These are phyloP conservation scores for Sinocyclocheilus anophthalmus DNA, from an alignment of 2,113 vertebrate species.

Conservation along the genomic window DNA sequence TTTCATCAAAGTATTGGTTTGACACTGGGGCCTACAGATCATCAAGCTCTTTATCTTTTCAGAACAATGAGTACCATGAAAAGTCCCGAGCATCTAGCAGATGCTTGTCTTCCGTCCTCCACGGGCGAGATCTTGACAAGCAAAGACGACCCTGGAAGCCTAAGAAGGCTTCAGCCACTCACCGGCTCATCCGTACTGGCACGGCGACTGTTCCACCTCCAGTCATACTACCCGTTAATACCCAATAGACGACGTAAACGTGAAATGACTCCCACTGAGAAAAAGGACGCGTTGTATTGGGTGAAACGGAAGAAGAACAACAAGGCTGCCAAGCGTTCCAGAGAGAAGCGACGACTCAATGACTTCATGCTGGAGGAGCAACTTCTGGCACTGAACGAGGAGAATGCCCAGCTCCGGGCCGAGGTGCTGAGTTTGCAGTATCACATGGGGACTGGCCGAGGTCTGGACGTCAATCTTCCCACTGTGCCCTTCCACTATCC, in stretches of 20 bases:
- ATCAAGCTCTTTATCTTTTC: neutral
- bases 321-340: constrained; percentile 72
- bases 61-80: constrained; percentile 56
- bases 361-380: constrained; percentile 73
- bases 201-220: constrained; percentile 41
- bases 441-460: constrained; percentile 41
- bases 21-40: neutral
- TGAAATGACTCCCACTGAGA: constrained; percentile 67
- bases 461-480: neutral
- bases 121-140: constrained; percentile 42
- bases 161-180: constrained; percentile 23
- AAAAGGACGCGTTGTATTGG: constrained; percentile 76
- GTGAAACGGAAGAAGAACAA: constrained; percentile 77
- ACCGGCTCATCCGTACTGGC: constrained; percentile 16
- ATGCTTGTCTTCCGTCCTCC: constrained; percentile 44
- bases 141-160: neutral
- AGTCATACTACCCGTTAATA: constrained; percentile 6
- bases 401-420: constrained; percentile 71
- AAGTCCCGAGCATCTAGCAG: neutral
- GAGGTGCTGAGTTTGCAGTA: constrained; percentile 69
- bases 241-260: constrained; percentile 62
- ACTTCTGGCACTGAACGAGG: constrained; percentile 71
- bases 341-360: constrained; percentile 69
- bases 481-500: neutral
- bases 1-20: neutral